Evolutionary conservation across 2,797 vertebrate species (phyloP).

Genomic region (Alectoris magna): DNA sequence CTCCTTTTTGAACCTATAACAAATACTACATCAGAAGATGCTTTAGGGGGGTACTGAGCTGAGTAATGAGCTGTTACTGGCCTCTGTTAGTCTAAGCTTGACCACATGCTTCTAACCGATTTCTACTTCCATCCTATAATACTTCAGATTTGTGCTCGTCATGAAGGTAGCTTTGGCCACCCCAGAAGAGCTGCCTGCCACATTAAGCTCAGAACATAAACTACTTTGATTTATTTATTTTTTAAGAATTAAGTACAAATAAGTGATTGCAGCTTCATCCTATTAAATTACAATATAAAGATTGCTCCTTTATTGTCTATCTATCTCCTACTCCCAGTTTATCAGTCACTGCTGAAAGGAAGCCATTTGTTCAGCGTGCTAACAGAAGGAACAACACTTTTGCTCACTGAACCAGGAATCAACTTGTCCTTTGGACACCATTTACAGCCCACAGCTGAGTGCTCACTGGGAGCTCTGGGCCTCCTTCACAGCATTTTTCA

Average conservation of each 20-base stretch:
- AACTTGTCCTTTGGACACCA: background rate
- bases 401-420: background rate
- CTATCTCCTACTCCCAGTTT: background rate
- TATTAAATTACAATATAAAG: accelerated
- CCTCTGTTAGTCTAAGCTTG: background rate
- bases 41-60: background rate
- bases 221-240: background rate
- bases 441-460: background rate
- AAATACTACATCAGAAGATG: background rate
- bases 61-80: background rate
- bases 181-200: background rate
- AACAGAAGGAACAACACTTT: background rate
- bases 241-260: background rate
- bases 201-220: background rate
- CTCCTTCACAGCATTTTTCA: background rate
- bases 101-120: background rate
- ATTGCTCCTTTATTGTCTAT: background rate
- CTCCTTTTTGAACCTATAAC: background rate
- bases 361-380: background rate
- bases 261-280: background rate
- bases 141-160: background rate
- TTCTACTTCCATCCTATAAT: background rate
- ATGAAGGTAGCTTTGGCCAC: background rate
- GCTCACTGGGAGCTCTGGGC: background rate
- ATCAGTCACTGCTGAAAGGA: background rate